These are phyloP conservation scores for Hydropotes inermis DNA, from an alignment of 2,113 vertebrate genomes.

Conservation along the genomic window DNA sequence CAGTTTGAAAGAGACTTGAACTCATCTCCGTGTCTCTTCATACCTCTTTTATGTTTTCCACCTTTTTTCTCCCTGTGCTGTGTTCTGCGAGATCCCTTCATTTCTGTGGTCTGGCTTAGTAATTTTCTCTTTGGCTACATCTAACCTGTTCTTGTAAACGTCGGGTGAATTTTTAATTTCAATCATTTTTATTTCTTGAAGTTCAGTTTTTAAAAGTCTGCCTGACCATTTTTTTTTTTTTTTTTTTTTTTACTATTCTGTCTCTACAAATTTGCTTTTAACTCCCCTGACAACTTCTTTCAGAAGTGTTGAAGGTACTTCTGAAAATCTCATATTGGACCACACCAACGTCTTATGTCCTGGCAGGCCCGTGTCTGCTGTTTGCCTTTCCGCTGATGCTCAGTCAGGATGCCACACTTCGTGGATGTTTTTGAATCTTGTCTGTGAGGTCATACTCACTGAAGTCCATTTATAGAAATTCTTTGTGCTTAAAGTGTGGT, in stretches of 20 bases:
- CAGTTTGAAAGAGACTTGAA: rapidly evolving
- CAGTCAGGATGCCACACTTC: neutral
- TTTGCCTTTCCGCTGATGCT: neutral
- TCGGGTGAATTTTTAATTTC: neutral
- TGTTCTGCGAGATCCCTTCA: rapidly evolving
- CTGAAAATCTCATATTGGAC: neutral
- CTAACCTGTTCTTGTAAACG: neutral
- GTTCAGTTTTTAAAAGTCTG: neutral
- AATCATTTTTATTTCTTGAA: neutral
- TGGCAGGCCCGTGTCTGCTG: neutral
- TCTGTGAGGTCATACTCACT: neutral
- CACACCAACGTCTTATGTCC: rapidly evolving
- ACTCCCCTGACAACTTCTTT: neutral
- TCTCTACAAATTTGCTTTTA: neutral
- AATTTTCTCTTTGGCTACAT: neutral
- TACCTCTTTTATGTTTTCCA: neutral
- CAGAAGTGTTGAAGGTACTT: neutral
- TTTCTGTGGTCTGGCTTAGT: neutral
- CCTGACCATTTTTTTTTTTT: neutral
- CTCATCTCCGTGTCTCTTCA: rapidly evolving
- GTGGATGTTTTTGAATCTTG: neutral
- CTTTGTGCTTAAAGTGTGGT: neutral
- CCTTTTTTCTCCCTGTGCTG: neutral
- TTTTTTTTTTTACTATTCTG: neutral
- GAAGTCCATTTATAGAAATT: neutral